Conservation (phyloP, 2,113 vertebrate species). For the Myxocyprinus asiaticus region DNA sequence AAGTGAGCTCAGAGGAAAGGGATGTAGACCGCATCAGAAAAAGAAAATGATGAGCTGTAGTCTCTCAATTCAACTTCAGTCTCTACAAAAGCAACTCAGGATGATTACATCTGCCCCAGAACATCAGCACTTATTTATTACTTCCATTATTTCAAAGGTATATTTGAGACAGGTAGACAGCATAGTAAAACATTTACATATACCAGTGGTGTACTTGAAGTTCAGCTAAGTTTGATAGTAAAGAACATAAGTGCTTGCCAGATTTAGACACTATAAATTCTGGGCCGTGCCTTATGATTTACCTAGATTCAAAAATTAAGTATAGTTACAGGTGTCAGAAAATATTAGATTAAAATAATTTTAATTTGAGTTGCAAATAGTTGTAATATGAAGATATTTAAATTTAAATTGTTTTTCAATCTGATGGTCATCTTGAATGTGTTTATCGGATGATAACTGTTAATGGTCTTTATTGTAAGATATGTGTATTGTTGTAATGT, state of each 20-base stretch:
- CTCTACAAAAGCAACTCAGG: not conserved
- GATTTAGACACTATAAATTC: not conserved
- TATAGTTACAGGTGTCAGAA: not conserved
- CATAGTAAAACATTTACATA: not conserved
- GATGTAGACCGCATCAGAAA: conserved; percentile 20
- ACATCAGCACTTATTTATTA: not conserved
- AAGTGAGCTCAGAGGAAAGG: conserved; percentile 32
- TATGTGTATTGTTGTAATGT: not conserved
- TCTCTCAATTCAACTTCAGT: too few species aligned
- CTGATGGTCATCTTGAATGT: not conserved
- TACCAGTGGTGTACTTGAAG: not conserved
- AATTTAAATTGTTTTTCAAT: not conserved
- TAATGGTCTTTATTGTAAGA: not conserved
- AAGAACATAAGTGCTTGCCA: too few species aligned
- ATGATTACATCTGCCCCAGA: not conserved
- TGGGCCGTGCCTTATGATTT: not conserved
- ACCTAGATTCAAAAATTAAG: not conserved
- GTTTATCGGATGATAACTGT: not conserved
- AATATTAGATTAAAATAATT: not conserved
- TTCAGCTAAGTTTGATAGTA: not conserved
- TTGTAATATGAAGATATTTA: not conserved
- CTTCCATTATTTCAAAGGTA: not conserved
- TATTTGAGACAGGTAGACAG: not conserved
- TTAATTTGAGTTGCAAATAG: not conserved
- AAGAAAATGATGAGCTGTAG: conserved; percentile 15